Evolutionary conservation across 1,140 invertebrate species (phyloP), one percentile per base, ranked within the genome.

Genomic region (Penaeus indicus): DNA sequence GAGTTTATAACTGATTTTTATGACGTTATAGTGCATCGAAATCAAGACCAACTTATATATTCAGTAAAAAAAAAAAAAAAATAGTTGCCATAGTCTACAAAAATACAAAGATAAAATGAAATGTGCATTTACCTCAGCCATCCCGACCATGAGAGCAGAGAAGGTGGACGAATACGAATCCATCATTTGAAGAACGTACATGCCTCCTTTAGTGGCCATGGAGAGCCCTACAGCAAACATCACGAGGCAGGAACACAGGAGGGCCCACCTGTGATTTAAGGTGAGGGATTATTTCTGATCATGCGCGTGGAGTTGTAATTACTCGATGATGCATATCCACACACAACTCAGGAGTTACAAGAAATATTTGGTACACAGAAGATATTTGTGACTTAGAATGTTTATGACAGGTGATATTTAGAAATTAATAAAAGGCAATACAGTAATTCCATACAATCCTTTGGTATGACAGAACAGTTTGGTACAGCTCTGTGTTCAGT

Each of bases 141-240:
- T 96, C 18, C 96, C 96, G 90, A 97, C 97, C 21, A 97, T 93
- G 67, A 97, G 93, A 2, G 97, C 96, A n/a, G 96, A 96, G 95
- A 96, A 97, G 91, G 96, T 97, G 21, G 96, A 96, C 3, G 96
- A 96, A 91, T 97, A 97, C 90, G 96, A 96, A 91, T 97, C 96
- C 95, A 97, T 96, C 89, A 97, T 91, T 92, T 97, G 96, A 22
- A 90, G 89, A 63, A 91, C 91, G 38, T 90, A 91, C 90, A 91
- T 90, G 1, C 91, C 91, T 18, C 88, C 91, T 62, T 90, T 88
- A 8, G 88, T 91, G 7, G 90, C 89, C 90, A 91, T 91, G 8
- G 90, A 91, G 22, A 91, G 84, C 8, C 90, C 90, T 16, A 91
- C 89, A 25, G 54, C 10, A 62, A 84, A 91, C 90, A 91, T 91